These are phyloP conservation scores for Dinomys branickii DNA, from an alignment of 2,113 vertebrate species.

Conservation along the genomic window DNA sequence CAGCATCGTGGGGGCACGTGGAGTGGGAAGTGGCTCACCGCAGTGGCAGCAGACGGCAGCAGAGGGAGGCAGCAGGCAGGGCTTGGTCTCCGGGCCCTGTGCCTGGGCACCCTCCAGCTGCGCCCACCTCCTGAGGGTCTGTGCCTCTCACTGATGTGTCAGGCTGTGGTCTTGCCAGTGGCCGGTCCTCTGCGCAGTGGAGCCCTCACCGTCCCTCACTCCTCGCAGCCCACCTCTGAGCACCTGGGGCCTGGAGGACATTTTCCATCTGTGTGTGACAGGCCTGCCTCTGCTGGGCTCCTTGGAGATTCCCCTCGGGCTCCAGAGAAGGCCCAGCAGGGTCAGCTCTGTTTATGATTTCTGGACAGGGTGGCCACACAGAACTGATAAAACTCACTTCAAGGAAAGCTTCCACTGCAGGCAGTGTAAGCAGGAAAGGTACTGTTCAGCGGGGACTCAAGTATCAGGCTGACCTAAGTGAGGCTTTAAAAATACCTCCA, in stretches of 20 bases:
- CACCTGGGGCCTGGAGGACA: neutral
- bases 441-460: neutral
- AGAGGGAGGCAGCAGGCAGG: neutral
- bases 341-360: neutral
- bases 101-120: no score
- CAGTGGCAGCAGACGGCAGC: no score
- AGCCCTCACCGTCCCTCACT: neutral
- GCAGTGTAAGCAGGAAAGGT: neutral
- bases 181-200: no score
- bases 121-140: neutral
- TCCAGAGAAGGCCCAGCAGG: neutral
- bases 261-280: neutral
- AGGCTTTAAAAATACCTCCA: neutral
- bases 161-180: neutral
- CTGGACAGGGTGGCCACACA: neutral
- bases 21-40: neutral
- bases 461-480: neutral
- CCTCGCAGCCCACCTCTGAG: neutral
- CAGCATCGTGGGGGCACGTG: rapidly evolving
- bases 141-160: neutral
- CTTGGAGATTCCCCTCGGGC: neutral
- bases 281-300: neutral
- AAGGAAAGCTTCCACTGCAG: neutral
- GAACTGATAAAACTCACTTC: neutral
- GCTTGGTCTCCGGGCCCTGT: neutral